Percentiles rank a stretch among this genome's conserved stretches.
phyloP scores from a whole-genome alignment of 2,113 vertebrate genomes.

The Atractosteus spatula region DNA sequence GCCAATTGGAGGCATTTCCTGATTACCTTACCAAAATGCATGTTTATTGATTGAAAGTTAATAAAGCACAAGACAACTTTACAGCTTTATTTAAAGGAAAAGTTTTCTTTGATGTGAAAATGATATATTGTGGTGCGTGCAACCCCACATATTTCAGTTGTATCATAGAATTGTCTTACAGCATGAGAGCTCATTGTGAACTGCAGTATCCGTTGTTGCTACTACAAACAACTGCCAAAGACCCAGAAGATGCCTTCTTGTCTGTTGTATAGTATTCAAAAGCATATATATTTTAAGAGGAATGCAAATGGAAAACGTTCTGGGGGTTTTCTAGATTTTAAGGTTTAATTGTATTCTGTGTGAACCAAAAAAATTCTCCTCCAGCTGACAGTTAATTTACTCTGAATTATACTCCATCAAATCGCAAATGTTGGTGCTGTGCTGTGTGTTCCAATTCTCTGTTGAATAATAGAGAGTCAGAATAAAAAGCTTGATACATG shows the following conservation, averaged over 20 bases:
- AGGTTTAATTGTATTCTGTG: slow-evolving; percentile 10
- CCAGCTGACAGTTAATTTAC: not conserved
- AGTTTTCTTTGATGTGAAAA: slow-evolving; percentile 86
- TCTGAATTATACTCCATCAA: not conserved
- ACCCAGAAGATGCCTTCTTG: slow-evolving; percentile 12
- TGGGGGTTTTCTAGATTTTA: not conserved
- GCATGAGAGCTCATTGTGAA: not conserved
- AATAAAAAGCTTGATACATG: slow-evolving; percentile 48
- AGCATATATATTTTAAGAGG: slow-evolving; percentile 8
- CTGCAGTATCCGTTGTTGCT: not conserved
- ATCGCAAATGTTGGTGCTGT: no score
- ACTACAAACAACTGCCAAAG: not conserved
- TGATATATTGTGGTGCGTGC: slow-evolving; percentile 68
- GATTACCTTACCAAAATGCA: slow-evolving; percentile 93
- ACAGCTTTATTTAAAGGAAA: slow-evolving; percentile 79
- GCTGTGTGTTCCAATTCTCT: not conserved
- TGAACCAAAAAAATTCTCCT: slow-evolving; percentile 1
- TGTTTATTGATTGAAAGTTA: slow-evolving; percentile 99
- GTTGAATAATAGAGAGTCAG: slow-evolving; percentile 18
- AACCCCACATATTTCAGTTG: slow-evolving; percentile 44
- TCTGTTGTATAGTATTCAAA: slow-evolving; percentile 20
- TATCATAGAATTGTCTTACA: slow-evolving; percentile 21
- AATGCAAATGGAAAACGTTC: not conserved
- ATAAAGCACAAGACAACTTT: slow-evolving; percentile 87
- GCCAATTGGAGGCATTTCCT: slow-evolving; percentile 94